phyloP scores from a whole-genome alignment of 2,888 invertebrate species.

The Argyresthia goedartella region DNA sequence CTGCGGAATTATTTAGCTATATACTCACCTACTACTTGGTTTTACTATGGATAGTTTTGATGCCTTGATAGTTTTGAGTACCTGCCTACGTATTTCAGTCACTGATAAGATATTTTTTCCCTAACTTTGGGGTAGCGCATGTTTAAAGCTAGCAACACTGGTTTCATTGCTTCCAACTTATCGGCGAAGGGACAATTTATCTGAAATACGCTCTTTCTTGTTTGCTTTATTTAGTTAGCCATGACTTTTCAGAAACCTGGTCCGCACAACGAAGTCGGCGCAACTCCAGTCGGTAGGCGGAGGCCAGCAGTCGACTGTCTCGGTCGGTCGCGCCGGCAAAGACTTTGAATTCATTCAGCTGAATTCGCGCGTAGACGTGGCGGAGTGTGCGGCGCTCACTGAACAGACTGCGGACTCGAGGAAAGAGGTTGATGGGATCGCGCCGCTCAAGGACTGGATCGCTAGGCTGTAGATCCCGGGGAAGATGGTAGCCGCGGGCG shows the following conservation, averaged over 20 bases:
- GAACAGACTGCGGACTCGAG: conserved; percentile 67
- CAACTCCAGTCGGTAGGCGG: conserved; percentile 83
- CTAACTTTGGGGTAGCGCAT: too few relatives aligned
- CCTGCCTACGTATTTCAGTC: too few relatives aligned
- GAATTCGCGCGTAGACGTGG: conserved; percentile 76
- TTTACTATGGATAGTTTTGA: too few relatives aligned
- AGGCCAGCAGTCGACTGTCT: conserved; percentile 70
- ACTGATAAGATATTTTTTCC: too few relatives aligned
- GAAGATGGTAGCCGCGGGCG: neutral
- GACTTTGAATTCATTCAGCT: conserved; percentile 89
- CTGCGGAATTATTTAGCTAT: too few relatives aligned
- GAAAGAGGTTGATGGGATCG: conserved; percentile 59
- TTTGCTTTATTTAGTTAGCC: too few relatives aligned
- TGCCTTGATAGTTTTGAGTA: too few relatives aligned
- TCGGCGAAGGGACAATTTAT: too few relatives aligned
- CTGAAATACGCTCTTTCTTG: too few relatives aligned
- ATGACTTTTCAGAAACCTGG: conserved; percentile 75
- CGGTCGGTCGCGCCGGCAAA: conserved; percentile 81
- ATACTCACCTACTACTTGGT: too few relatives aligned
- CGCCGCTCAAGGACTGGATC: conserved; percentile 80
- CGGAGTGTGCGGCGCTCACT: conserved; percentile 73
- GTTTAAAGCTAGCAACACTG: too few relatives aligned
- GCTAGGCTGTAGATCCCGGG: conserved; percentile 52
- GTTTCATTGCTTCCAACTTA: too few relatives aligned
- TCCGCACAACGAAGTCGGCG: conserved; percentile 86